Evolutionary conservation across 2,888 invertebrate species (phyloP).

Genomic region (Eupithecia exiguata): DNA sequence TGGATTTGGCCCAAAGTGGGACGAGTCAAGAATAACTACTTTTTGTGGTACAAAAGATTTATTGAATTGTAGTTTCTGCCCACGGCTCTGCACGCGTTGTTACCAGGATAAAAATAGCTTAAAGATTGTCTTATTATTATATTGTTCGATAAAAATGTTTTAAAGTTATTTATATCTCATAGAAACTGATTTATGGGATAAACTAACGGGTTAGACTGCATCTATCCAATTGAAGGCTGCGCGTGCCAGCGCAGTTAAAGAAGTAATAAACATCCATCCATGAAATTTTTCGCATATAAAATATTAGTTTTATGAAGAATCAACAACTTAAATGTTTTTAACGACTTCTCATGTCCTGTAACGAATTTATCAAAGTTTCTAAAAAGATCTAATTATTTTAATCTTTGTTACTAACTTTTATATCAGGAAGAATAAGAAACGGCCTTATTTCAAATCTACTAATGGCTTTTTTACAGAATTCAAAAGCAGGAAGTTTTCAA

Average conservation of each 20-base stretch:
- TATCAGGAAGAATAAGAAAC: background rate
- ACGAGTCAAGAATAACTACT: no score
- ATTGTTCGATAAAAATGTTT: background rate
- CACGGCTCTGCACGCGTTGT: background rate
- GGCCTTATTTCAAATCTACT: background rate
- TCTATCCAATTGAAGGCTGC: no score
- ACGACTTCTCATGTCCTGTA: background rate
- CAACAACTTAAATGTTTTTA: background rate
- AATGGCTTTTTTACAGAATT: background rate
- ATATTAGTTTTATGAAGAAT: background rate
- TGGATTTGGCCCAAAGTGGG: no score
- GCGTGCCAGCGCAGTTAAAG: background rate
- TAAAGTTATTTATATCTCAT: background rate
- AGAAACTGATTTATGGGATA: background rate
- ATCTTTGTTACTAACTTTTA: background rate
- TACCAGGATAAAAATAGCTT: background rate
- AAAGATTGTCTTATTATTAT: background rate
- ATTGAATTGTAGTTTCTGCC: background rate
- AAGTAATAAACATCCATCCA: background rate
- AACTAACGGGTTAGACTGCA: background rate
- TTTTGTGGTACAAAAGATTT: background rate
- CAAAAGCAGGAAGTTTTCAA: no score
- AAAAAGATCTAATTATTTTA: background rate
- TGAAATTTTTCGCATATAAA: background rate
- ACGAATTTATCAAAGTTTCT: background rate